Evolutionary conservation across 64 coral and sea anemone genomes (phyloP).

Genomic region (Porites lutea): DNA sequence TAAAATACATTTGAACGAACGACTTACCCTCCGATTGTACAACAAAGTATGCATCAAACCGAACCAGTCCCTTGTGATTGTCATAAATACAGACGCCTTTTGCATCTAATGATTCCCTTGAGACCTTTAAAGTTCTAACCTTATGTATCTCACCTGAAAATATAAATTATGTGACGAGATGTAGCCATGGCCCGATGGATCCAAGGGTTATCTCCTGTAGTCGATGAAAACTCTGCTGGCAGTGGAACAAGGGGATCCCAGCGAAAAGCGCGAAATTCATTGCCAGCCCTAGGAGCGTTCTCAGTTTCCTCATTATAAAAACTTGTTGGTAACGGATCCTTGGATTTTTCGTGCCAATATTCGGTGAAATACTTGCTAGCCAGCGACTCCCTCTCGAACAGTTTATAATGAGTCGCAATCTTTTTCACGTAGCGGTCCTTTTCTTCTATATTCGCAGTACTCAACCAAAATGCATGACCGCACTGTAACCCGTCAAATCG

Average conservation of each 20-base stretch:
- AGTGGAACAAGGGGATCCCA: conserved; percentile 84
- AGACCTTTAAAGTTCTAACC: not conserved
- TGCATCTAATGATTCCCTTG: not conserved
- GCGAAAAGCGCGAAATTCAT: conserved; percentile 85
- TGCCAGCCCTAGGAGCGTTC: conserved; percentile 84
- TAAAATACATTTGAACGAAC: no score
- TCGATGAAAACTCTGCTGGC: conserved; percentile 49
- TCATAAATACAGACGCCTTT: not conserved
- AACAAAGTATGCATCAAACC: not conserved
- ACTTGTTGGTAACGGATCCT: conserved; percentile 89
- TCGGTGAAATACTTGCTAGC: conserved; percentile 84
- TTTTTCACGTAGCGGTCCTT: conserved; percentile 96
- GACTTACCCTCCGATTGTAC: no score
- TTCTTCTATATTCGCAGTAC: conserved; percentile 86
- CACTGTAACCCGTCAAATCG: conserved; percentile 87
- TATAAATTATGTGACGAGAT: conserved; percentile 89
- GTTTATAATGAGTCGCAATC: conserved; percentile 91
- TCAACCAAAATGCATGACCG: conserved; percentile 97
- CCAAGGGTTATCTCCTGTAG: conserved; percentile 62
- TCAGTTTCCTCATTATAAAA: conserved; percentile 98
- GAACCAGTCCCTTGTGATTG: not conserved
- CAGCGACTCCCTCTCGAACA: conserved; percentile 88
- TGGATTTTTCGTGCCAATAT: conserved; percentile 93
- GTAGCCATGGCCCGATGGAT: conserved; percentile 65
- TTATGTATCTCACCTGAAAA: conserved; percentile 83